Conservation (phyloP, 2,113 vertebrate genomes). For the Leucopternis melanops region DNA sequence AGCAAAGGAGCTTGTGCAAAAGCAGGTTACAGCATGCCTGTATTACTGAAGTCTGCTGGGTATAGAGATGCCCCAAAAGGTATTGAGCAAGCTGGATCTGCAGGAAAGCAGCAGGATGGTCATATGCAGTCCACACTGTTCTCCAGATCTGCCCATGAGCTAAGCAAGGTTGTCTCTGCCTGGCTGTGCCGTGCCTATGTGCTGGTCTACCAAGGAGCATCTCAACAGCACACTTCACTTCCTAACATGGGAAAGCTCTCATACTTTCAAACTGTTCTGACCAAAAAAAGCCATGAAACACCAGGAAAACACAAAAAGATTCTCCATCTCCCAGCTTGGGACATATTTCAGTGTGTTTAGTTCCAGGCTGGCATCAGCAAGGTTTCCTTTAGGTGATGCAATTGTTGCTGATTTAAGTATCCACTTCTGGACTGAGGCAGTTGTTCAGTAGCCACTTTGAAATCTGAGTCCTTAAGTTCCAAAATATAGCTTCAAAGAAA, state of each 20-base stretch:
- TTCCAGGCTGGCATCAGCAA: background rate
- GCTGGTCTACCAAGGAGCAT: fast-evolving
- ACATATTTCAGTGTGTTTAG: background rate
- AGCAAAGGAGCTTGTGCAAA: background rate
- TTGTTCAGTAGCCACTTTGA: background rate
- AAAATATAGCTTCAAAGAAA: background rate
- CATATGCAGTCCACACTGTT: no score
- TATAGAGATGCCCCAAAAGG: background rate
- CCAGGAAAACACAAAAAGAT: background rate
- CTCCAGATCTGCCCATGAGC: background rate
- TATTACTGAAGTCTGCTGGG: background rate
- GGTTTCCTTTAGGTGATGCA: background rate
- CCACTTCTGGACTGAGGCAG: background rate
- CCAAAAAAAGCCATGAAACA: background rate
- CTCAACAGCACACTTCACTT: background rate
- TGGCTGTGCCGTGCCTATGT: fast-evolving
- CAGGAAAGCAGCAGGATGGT: background rate
- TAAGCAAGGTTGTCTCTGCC: background rate
- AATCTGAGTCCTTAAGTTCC: background rate
- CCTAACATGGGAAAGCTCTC: background rate
- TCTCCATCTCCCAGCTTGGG: background rate
- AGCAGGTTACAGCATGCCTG: background rate
- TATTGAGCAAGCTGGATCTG: background rate
- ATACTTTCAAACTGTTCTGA: background rate
- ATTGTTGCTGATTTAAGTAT: background rate